Base-by-base conservation (phyloP, 2,113 vertebrate species). In the Pomatorhinus ruficollis region DNA sequence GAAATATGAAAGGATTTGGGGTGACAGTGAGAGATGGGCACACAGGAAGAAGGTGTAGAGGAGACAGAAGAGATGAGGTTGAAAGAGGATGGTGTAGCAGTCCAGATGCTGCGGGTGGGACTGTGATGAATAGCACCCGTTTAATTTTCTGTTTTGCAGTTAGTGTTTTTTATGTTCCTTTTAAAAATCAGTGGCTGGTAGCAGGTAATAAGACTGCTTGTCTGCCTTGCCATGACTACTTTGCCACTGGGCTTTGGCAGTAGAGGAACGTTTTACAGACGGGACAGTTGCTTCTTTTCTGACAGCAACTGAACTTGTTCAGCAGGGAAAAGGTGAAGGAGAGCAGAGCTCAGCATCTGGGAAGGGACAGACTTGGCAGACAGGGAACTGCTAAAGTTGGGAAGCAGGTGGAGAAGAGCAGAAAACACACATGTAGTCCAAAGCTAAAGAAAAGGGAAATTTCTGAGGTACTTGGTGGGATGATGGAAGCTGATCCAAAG, bases 91-190 rank as follows among this genome's bases (percentile, higher is more conserved):
- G 15, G 8, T 35, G 20, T 47, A 60, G 35, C 12, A 70, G 61
- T 53, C 45, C 64, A 84, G 69, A 54, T 90, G 65, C 49, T 65
- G 23, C 1, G 0, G 31, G 52, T 74, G 71, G 63, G 54, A 91
- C 77, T 88, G 65, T 90, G 68, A 93, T 79, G 40, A 93, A 91
- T 53, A 87, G 20, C 70, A 91, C 56, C 68, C 70, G 50, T 90
- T 94, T 95, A 92, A 81, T 87, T 90, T 89, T 87, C 76, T 87
- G 64, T 6, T 84, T 87, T 90, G 35, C 47, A 75, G 24, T 39
- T 66, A 78, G 44, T n/a, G 22, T 4, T 57, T 81, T 86, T 75
- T 54, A 74, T 71, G 35, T 75, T 93, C 60, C 47, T 93, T 64
- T 83, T 40, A 63, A 89, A 90, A 83, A 61, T 18, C 47, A 57